These are phyloP conservation scores for Manis crassicaudata DNA, from an alignment of 2,797 vertebrate genomes.

Conservation along the genomic window DNA sequence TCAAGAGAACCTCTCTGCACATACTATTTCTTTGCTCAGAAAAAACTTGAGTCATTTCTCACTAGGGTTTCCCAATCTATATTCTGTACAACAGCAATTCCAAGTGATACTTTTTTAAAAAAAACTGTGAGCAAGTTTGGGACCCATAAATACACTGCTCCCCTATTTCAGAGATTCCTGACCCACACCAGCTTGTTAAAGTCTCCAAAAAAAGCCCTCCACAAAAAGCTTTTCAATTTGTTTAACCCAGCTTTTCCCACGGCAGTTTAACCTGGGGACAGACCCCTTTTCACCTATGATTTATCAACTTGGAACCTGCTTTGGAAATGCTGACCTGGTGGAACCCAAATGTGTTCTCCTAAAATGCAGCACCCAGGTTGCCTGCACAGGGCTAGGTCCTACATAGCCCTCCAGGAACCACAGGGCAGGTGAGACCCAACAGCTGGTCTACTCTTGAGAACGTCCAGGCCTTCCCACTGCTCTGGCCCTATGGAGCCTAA, in stretches of 20 bases:
- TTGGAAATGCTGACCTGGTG: not conserved
- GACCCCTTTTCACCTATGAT: not conserved
- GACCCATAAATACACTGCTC: not conserved
- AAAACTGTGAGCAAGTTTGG: not conserved
- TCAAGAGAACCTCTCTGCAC: not conserved
- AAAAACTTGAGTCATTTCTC: not conserved
- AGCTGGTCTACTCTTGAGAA: not conserved
- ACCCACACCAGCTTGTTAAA: not conserved
- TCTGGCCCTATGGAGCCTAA: fast-evolving
- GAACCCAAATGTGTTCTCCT: not conserved
- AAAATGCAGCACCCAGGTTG: not conserved
- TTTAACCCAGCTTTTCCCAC: not conserved
- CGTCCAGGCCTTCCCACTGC: not conserved
- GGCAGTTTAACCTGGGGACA: not conserved
- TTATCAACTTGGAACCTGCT: not conserved
- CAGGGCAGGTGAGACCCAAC: not conserved
- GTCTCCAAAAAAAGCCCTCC: not conserved
- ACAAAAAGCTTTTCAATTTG: not conserved
- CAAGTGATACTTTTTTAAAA: not conserved
- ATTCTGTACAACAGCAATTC: not conserved
- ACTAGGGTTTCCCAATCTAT: not conserved
- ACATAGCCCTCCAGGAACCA: fast-evolving
- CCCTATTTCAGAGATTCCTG: not conserved
- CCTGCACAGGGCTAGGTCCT: not conserved
- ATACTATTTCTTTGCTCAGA: not conserved